Evolutionary conservation across 2,888 invertebrate genomes (phyloP).

Genomic region (Leptothorax acervorum): DNA sequence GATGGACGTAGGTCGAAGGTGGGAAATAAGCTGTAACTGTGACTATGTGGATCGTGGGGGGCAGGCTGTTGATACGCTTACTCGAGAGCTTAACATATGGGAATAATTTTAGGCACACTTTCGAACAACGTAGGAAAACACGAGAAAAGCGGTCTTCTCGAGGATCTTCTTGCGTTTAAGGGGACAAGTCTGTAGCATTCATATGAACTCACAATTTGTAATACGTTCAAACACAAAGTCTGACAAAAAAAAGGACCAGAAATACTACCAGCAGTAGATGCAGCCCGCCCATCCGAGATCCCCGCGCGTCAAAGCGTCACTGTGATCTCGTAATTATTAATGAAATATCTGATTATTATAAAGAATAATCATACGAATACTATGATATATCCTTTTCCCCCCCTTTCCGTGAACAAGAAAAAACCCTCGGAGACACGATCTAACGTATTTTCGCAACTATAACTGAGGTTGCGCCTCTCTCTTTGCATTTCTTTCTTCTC

Average conservation of each 20-base stretch:
- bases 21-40: slow-evolving; percentile 85
- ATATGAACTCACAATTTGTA: not conserved
- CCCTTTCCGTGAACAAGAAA: slow-evolving; percentile 52
- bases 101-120: not conserved
- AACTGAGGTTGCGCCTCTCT: slow-evolving; percentile 41
- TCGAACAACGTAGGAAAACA: slow-evolving; percentile 26
- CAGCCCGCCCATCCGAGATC: slow-evolving; percentile 85
- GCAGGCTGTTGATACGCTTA: slow-evolving; percentile 80
- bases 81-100: not conserved
- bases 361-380: slow-evolving; percentile 83
- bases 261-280: slow-evolving; percentile 62
- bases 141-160: slow-evolving; percentile 55
- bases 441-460: slow-evolving; percentile 47
- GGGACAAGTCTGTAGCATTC: slow-evolving; percentile 24
- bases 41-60: slow-evolving; percentile 85
- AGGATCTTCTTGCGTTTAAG: slow-evolving; percentile 25
- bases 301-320: slow-evolving; percentile 86
- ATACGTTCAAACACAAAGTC: slow-evolving; percentile 16
- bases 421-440: slow-evolving; percentile 48
- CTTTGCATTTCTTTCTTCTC: slow-evolving; percentile 45
- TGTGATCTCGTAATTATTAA: slow-evolving; percentile 86
- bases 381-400: slow-evolving; percentile 76
- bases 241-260: slow-evolving; percentile 46
- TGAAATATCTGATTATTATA: slow-evolving; percentile 84
- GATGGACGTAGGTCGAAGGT: slow-evolving; percentile 72